Conservation (phyloP, 2,888 invertebrate species). For the Andrena marginata region DNA sequence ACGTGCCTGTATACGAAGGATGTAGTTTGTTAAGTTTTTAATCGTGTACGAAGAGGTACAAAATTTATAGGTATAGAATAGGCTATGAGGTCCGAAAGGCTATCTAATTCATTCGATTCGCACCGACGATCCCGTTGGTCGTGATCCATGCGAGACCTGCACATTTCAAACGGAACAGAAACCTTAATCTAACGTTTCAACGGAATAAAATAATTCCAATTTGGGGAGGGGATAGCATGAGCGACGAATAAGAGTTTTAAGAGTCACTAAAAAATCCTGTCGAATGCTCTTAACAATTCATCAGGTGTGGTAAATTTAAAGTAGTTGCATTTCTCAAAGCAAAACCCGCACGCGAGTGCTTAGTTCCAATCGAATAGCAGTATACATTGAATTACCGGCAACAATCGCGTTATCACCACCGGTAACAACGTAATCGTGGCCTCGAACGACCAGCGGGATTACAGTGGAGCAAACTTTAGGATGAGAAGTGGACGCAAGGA, state of each 20-base stretch:
- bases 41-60: conserved; percentile 81
- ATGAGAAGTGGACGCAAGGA: conserved; percentile 42
- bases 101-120: conserved; percentile 68
- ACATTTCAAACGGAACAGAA: neutral
- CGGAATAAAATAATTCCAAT: neutral
- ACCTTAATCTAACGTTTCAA: neutral
- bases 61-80: conserved; percentile 81
- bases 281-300: neutral
- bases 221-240: no score
- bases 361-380: conserved; percentile 30
- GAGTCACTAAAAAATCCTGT: neutral
- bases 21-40: conserved; percentile 60
- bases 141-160: conserved; percentile 20
- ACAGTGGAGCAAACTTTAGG: conserved; percentile 34
- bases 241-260: neutral
- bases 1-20: conserved; percentile 55
- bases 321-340: neutral
- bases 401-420: conserved; percentile 3
- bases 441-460: conserved; percentile 46
- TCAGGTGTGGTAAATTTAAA: neutral
- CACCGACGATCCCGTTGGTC: conserved; percentile 47
- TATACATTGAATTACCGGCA: conserved; percentile 23
- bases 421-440: neutral
- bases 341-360: neutral
- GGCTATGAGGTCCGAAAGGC: conserved; percentile 78